These are phyloP conservation scores for Trichonephila inaurata DNA, from an alignment of 1,140 invertebrate genomes.

Conservation along the genomic window DNA sequence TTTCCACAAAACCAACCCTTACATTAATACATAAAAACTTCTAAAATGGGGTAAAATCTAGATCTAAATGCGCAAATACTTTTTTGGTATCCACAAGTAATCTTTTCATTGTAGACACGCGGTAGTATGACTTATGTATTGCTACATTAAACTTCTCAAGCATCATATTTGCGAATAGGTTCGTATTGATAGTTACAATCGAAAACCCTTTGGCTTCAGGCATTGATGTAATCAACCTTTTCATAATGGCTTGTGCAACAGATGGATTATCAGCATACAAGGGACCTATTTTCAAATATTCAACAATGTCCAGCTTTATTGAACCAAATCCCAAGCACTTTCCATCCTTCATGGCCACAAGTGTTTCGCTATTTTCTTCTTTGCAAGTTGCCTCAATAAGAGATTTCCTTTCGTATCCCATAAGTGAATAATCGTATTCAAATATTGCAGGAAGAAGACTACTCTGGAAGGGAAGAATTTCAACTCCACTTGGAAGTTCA, in stretches of 20 bases:
- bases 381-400: neutral
- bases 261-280: no score
- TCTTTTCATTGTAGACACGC: neutral
- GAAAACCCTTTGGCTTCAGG: neutral
- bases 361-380: neutral
- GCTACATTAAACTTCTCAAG: neutral
- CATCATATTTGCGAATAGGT: neutral
- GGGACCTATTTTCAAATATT: neutral
- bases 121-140: neutral
- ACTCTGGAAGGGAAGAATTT: neutral
- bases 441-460: neutral
- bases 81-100: neutral
- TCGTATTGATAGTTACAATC: neutral
- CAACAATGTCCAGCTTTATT: neutral
- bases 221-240: neutral
- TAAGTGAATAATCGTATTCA: neutral
- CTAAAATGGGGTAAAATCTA: neutral
- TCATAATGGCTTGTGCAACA: conserved; percentile 2
- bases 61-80: neutral
- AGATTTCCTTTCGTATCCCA: neutral
- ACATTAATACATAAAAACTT: no score
- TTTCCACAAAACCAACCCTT: no score
- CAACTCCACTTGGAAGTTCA: neutral
- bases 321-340: neutral
- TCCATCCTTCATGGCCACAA: neutral